Base-by-base conservation (phyloP, 2,113 vertebrate species). In the Lamprotornis superbus region DNA sequence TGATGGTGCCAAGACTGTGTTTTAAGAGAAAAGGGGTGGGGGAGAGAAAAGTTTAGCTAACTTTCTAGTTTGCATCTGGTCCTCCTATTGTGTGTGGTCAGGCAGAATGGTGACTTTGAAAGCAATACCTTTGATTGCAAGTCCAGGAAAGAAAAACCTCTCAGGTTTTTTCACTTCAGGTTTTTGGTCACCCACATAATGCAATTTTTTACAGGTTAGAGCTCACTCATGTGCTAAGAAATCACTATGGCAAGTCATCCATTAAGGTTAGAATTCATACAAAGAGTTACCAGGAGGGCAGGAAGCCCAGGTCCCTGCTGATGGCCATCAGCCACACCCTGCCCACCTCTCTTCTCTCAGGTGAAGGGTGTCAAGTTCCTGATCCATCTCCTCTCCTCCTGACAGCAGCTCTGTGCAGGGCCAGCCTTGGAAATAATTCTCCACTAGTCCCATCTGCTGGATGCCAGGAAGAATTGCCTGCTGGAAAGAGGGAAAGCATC, bases 361-460 rank as follows among this genome's bases (percentile, higher is more conserved):
- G 56, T 79, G 35, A 75, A 17, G 22, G 20, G 1, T 91, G n/a
- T 81, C 69, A 71, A 84, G 87, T 27, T 92, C 82, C 71, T 67
- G 81, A 69, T 96, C 89, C 49, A 63, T 84, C 84, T 94, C 81
- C 53, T 83, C 71, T 77, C 30, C 57, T 83, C 64, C 64, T 6
- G 55, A 82, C 77, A 91, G 78, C 67, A 37, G 56, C 61, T 91
- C 65, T 39, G 44, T 33, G 47, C 52, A 60, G 69, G 47, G 68
- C 93, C 85, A 57, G 80, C 84, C 78, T 23, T 77, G 94, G 74
- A 87, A 98, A 98, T 92, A 65, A 96, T 97, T 98, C 97, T 97
- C 92, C 96, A 9, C 95, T 88, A 96, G 95, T 97, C 95, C 98
- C 98, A 98, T 96, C 98, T 98, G 95, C 97, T 98, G 98, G 97